A percentile compares a stretch with the other conserved stretches of the same genome.
These are phyloP conservation scores for Lepidonotus clava DNA, from an alignment of 2,888 invertebrate genomes.

Conservation along the genomic window DNA sequence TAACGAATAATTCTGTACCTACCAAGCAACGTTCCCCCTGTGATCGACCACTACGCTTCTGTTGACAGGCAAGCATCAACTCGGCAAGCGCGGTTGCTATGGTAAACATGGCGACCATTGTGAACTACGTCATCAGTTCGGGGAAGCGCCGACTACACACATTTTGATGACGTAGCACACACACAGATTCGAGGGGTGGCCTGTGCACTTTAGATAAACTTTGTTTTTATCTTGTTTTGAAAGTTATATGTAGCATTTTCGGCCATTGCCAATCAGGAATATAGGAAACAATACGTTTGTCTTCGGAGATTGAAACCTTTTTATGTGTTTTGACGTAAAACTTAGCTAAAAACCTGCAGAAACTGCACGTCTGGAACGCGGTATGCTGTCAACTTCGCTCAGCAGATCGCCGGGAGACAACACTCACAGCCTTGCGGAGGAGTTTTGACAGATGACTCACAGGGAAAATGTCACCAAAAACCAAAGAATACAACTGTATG, in stretches of 20 bases:
- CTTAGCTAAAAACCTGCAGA: neutral
- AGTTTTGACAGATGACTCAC: conserved; percentile 13
- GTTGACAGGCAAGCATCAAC: conserved; percentile 23
- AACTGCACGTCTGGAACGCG: too few species aligned
- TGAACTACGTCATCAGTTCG: conserved; percentile 47
- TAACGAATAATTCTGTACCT: neutral
- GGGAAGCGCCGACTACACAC: neutral
- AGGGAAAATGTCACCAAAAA: neutral
- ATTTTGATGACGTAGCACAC: conserved; percentile 50
- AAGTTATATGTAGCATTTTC: neutral
- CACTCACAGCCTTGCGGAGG: neutral
- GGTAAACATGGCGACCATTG: conserved; percentile 56
- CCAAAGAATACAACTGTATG: neutral
- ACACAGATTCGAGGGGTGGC: neutral
- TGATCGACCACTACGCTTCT: neutral
- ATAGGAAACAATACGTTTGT: neutral
- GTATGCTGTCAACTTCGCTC: too few species aligned
- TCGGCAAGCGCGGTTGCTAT: conserved; percentile 47
- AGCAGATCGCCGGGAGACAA: too few species aligned
- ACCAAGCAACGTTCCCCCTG: neutral
- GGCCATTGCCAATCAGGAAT: neutral
- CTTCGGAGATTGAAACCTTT: too few species aligned
- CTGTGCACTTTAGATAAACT: neutral
- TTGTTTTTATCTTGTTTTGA: conserved; percentile 5
- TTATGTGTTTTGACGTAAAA: too few species aligned